A percentile compares a stretch with the other conserved stretches of the same genome.
Conservation (phyloP, 2,888 invertebrate species). For the Watsonalla cultraria region DNA sequence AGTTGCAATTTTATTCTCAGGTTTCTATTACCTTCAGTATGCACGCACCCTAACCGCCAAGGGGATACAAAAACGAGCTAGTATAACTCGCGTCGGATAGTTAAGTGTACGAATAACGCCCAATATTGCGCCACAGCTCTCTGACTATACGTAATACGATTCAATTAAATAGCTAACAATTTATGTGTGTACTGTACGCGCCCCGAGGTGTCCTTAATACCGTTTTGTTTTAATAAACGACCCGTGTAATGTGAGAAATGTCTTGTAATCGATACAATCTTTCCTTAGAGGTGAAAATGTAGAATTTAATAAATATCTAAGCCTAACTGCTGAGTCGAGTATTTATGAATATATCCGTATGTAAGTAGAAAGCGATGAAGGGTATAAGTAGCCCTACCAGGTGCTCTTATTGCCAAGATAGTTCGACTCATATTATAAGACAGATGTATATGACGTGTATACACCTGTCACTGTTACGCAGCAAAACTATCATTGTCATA, state of each 20-base stretch:
- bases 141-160: slow-evolving; percentile 57
- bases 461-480: no score
- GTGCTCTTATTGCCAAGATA: no score
- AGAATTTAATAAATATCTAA: neutral
- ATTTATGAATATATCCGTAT: neutral
- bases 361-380: no score
- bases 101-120: slow-evolving; percentile 59
- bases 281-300: neutral
- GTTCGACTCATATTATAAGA: no score
- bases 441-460: no score
- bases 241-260: slow-evolving; percentile 2
- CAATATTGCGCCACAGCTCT: slow-evolving; percentile 55
- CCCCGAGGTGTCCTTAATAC: slow-evolving; percentile 40
- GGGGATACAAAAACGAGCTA: slow-evolving; percentile 34
- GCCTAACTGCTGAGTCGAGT: neutral
- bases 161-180: slow-evolving; percentile 65
- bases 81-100: slow-evolving; percentile 56
- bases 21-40: neutral
- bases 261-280: slow-evolving; percentile 1
- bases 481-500: no score
- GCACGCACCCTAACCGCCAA: slow-evolving; percentile 18
- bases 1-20: neutral
- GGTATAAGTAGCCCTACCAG: no score
- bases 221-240: slow-evolving; percentile 7
- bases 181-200: slow-evolving; percentile 48